Conservation (phyloP, 30 jellyfish, hydroid and myxozoan genomes). For the Aurelia aurita complex sp. Pacific region DNA sequence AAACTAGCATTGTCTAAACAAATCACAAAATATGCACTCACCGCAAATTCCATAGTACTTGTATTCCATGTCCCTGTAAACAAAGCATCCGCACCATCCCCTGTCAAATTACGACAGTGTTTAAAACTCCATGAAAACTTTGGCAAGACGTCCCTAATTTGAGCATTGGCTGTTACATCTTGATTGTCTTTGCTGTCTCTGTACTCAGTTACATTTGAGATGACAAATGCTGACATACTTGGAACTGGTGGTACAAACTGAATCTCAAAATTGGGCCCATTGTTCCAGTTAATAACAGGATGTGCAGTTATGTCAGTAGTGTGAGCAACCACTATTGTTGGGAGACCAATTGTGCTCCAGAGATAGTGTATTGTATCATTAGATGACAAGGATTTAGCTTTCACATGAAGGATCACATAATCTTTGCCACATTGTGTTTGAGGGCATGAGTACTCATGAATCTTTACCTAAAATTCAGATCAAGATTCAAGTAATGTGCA, state of each 20-base stretch:
- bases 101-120: constrained; percentile 15
- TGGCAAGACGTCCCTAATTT: constrained; percentile 30
- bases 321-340: constrained; percentile 80
- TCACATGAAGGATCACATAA: constrained; percentile 58
- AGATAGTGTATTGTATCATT: constrained; percentile 81
- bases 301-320: constrained; percentile 32
- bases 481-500: no score
- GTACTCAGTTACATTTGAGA: constrained; percentile 61
- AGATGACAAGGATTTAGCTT: constrained; percentile 28
- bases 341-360: constrained; percentile 75
- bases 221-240: constrained; percentile 54
- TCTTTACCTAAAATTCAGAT: constrained; percentile 32
- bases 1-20: no score
- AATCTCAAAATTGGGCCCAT: constrained; percentile 33
- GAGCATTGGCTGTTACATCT: constrained; percentile 55
- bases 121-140: constrained; percentile 55
- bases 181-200: constrained; percentile 65
- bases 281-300: constrained; percentile 41
- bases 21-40: not conserved
- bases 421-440: constrained; percentile 21
- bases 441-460: constrained; percentile 28
- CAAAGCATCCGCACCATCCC: constrained; percentile 37
- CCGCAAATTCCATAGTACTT: not conserved
- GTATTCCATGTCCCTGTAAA: constrained; percentile 14
- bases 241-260: constrained; percentile 62